Conservation (phyloP, 2,888 invertebrate genomes). For the Asteroscopus sphinx region DNA sequence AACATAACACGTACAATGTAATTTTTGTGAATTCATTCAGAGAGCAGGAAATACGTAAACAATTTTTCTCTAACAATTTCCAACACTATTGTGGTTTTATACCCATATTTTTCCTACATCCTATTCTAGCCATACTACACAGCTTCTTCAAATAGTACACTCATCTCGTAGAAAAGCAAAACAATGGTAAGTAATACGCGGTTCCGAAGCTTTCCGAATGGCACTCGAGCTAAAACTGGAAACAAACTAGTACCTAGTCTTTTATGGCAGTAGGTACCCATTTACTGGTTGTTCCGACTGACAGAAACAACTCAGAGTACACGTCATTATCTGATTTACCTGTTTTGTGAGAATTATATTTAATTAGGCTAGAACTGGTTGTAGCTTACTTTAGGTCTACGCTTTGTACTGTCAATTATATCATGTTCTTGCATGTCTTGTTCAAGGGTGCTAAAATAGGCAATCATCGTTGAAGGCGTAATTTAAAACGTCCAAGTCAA, state of each 20-base stretch:
- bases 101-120: too few species aligned
- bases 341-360: constrained; percentile 49
- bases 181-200: constrained; percentile 26
- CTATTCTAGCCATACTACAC: too few species aligned
- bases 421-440: constrained; percentile 25
- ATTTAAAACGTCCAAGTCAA: not conserved
- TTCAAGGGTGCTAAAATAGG: constrained; percentile 5
- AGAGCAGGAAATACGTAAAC: too few species aligned
- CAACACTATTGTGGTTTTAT: too few species aligned
- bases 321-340: constrained; percentile 50
- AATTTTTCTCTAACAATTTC: too few species aligned
- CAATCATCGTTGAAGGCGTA: constrained; percentile 1
- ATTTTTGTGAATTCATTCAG: too few species aligned
- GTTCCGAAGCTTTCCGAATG: constrained; percentile 29
- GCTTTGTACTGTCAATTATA: constrained; percentile 35
- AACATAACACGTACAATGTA: too few species aligned
- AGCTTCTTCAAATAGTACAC: constrained; percentile 4
- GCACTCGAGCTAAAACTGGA: constrained; percentile 41
- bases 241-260: constrained; percentile 35
- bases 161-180: constrained; percentile 20
- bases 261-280: constrained; percentile 45
- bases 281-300: constrained; percentile 42
- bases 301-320: constrained; percentile 42
- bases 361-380: constrained; percentile 39
- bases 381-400: constrained; percentile 26